These are phyloP conservation scores for Sorex maritimensis DNA, from an alignment of 2,797 vertebrate species.

Conservation along the genomic window DNA sequence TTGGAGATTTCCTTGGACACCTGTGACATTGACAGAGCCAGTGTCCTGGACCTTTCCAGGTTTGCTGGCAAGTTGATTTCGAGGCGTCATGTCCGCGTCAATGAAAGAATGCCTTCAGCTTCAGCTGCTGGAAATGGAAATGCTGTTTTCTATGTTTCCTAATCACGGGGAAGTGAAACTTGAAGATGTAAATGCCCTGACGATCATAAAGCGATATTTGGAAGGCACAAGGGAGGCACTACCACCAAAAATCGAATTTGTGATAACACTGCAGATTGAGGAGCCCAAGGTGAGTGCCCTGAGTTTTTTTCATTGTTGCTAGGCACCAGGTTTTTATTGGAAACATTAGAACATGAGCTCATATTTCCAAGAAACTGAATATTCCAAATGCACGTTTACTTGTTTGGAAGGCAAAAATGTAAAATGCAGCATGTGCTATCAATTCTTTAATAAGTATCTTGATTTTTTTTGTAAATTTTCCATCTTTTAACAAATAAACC, in stretches of 20 bases:
- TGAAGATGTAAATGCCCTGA: conserved; percentile 86
- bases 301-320: conserved; percentile 49
- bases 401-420: conserved; percentile 56
- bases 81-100: conserved; percentile 80
- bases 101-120: conserved; percentile 89
- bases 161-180: conserved; percentile 90
- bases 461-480: conserved; percentile 18
- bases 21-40: conserved; percentile 12
- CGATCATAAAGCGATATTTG: conserved; percentile 86
- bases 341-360: conserved; percentile 29
- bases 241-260: conserved; percentile 88
- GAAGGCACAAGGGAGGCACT: conserved; percentile 80
- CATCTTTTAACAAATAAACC: conserved; percentile 1
- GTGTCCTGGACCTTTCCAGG: conserved; percentile 30
- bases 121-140: conserved; percentile 91
- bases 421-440: background rate
- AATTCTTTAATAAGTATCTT: conserved; percentile 42
- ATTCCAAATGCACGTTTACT: conserved; percentile 43
- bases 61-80: conserved; percentile 63
- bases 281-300: conserved; percentile 88
- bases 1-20: conserved; percentile 39
- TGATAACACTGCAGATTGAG: conserved; percentile 85
- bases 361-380: conserved; percentile 6
- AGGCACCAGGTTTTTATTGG: conserved; percentile 10
- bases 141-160: conserved; percentile 92